These are phyloP conservation scores for Neoscelio sp. DNA, from an alignment of 2,888 invertebrate genomes.

Conservation along the genomic window DNA sequence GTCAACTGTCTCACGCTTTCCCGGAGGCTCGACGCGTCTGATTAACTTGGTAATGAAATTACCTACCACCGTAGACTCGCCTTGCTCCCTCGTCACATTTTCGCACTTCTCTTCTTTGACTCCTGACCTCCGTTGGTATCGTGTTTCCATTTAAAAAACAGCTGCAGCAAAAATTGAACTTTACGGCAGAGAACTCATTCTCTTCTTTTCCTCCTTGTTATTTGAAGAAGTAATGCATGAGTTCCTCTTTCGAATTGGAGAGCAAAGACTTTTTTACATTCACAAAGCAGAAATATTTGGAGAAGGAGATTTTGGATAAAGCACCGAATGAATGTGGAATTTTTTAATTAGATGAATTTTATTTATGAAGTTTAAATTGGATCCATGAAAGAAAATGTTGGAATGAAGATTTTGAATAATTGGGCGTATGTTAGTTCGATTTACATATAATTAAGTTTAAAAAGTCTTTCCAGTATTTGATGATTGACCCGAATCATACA, in stretches of 20 bases:
- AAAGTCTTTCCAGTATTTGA: too few relatives aligned
- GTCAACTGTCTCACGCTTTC: constrained; percentile 68
- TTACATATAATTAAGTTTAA: too few relatives aligned
- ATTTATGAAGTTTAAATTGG: too few relatives aligned
- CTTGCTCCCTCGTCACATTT: constrained; percentile 40
- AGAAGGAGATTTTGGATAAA: background rate
- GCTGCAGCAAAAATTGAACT: background rate
- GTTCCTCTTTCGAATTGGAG: background rate
- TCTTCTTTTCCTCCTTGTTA: background rate
- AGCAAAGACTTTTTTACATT: background rate
- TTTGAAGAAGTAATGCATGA: background rate
- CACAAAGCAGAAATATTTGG: background rate
- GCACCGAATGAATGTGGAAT: background rate
- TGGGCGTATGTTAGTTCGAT: too few relatives aligned
- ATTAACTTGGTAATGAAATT: constrained; percentile 78
- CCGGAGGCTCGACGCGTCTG: constrained; percentile 71
- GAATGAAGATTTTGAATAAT: too few relatives aligned
- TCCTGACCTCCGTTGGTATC: constrained; percentile 14
- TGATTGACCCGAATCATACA: too few relatives aligned
- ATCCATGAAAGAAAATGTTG: too few relatives aligned
- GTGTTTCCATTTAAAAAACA: constrained; percentile 30
- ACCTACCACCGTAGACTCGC: constrained; percentile 55
- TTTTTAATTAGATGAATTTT: too few relatives aligned
- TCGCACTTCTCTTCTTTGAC: constrained; percentile 41
- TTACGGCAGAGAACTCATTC: background rate